Evolutionary conservation across 2,113 vertebrate species (phyloP).

Genomic region (Sturnira hondurensis): DNA sequence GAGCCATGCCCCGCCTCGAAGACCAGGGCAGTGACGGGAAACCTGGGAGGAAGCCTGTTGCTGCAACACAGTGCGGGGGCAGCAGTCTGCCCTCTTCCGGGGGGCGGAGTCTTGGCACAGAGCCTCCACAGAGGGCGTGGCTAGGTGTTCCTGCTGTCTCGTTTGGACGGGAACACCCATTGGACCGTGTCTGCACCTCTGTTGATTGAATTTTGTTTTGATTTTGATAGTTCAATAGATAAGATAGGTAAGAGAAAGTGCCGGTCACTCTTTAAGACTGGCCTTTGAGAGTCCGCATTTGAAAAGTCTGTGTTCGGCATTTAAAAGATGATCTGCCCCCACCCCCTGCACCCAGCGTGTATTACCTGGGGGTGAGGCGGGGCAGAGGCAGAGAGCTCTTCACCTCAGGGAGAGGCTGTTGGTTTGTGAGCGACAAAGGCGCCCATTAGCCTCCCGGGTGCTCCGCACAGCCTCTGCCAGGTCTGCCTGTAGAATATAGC

Average conservation of each 20-base stretch:
- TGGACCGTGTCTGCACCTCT: neutral
- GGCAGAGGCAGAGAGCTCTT: neutral
- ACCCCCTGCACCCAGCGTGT: neutral
- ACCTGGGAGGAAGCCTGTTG: neutral
- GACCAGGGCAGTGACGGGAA: neutral
- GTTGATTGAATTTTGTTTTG: neutral
- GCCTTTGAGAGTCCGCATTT: neutral
- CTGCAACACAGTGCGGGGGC: neutral
- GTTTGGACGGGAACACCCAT: neutral
- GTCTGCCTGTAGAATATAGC: neutral
- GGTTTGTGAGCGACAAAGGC: neutral
- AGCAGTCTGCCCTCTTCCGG: neutral
- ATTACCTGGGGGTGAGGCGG: neutral
- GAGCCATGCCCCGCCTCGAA: neutral
- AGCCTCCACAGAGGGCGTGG: neutral
- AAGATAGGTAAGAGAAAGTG: neutral
- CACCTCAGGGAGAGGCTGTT: neutral
- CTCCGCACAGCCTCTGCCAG: neutral
- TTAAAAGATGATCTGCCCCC: neutral
- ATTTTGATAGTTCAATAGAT: neutral
- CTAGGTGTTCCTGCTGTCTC: neutral
- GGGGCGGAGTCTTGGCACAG: too few relatives aligned
- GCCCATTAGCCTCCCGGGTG: rapidly evolving
- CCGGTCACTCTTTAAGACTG: neutral
- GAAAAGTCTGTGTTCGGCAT: neutral